phyloP scores from a whole-genome alignment of 2,113 vertebrate species.

The Athene noctua region DNA sequence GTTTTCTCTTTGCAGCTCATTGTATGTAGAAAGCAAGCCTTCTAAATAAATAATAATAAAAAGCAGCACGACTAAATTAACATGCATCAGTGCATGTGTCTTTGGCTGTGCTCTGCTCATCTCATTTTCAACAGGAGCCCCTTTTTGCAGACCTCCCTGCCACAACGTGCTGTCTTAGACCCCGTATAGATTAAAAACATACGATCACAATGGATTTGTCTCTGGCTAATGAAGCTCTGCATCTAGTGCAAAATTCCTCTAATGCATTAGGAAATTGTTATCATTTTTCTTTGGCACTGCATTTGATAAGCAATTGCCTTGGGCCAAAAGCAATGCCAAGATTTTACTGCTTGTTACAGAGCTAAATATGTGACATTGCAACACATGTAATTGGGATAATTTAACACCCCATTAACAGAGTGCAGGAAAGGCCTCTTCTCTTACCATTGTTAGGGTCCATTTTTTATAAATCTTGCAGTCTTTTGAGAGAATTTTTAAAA shows the following conservation, averaged over 20 bases:
- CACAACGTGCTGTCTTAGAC: background rate
- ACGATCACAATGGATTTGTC: background rate
- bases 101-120: background rate
- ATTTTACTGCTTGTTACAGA: constrained; percentile 4
- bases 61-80: background rate
- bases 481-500: background rate
- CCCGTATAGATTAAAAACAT: background rate
- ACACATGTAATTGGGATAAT: constrained; percentile 6
- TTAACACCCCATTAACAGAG: constrained; percentile 30
- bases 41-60: background rate
- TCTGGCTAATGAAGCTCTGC: background rate
- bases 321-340: constrained; percentile 35
- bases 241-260: background rate
- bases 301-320: constrained; percentile 38
- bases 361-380: constrained; percentile 35
- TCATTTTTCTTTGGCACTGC: background rate
- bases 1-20: background rate
- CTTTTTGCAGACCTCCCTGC: background rate
- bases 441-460: background rate
- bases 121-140: background rate
- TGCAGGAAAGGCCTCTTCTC: background rate
- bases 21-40: background rate
- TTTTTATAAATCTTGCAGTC: background rate
- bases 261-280: constrained; percentile 24
- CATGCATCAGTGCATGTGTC: fast-evolving